Conservation (phyloP, 2,888 invertebrate species). For the Drosophila trichaetosa region DNA sequence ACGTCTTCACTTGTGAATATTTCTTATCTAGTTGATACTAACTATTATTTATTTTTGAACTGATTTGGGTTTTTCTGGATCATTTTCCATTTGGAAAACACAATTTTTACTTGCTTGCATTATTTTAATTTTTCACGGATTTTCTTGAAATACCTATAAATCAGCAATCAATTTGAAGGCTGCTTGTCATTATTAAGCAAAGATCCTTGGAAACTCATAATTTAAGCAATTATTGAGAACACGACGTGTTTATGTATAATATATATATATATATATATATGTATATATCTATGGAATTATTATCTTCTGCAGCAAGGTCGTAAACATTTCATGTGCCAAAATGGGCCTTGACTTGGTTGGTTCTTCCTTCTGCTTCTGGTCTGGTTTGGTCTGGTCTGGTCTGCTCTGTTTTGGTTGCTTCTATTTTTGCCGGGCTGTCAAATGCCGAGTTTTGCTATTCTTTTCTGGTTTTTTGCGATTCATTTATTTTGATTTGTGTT, state of each 20-base stretch:
- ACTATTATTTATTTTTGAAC: background rate
- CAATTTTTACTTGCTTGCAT: too few species aligned
- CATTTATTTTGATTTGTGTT: conserved; percentile 28
- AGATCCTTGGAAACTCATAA: conserved; percentile 11
- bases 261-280: conserved; percentile 14
- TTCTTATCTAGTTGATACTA: background rate
- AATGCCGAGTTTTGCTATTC: conserved; percentile 32
- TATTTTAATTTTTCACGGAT: background rate
- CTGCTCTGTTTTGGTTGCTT: background rate
- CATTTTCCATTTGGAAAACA: background rate
- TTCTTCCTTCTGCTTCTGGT: background rate
- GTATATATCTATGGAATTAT: background rate
- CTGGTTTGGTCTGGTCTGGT: background rate
- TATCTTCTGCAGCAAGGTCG: conserved; percentile 49
- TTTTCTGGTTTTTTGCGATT: conserved; percentile 12
- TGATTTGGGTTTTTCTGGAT: background rate
- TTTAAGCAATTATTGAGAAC: conserved; percentile 21
- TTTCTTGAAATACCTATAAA: background rate
- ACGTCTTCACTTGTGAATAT: background rate
- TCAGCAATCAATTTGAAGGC: background rate
- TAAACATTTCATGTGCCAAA: conserved; percentile 61
- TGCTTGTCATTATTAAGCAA: background rate
- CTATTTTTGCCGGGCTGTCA: conserved; percentile 37
- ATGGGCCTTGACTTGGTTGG: conserved; percentile 53
- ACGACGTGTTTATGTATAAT: background rate